A percentile compares a stretch with the other conserved stretches of the same genome.
Evolutionary conservation across 2,888 invertebrate species (phyloP).

Genomic region (Strigamia maritima): DNA sequence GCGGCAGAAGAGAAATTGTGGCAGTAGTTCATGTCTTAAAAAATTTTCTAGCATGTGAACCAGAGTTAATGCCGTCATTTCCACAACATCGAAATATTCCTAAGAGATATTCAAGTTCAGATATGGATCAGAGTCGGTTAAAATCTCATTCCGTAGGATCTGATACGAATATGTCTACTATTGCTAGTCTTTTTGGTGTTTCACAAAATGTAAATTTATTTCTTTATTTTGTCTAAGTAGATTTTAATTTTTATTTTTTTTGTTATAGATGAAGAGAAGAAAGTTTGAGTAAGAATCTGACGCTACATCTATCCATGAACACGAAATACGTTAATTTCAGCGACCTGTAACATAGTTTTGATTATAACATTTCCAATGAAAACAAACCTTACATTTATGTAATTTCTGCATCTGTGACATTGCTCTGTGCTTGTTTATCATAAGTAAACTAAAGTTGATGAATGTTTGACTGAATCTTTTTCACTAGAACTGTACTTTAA

Average conservation of each 20-base stretch:
- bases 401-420: too few relatives aligned
- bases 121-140: not conserved
- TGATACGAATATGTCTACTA: not conserved
- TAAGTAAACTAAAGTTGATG: too few relatives aligned
- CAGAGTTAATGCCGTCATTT: conserved; percentile 96
- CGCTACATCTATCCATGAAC: too few relatives aligned
- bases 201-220: conserved; percentile 1
- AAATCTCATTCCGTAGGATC: not conserved
- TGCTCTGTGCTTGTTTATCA: too few relatives aligned
- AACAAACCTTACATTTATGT: too few relatives aligned
- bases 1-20: not conserved
- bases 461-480: too few relatives aligned
- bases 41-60: conserved; percentile 74
- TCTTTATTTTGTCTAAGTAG: not conserved
- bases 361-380: too few relatives aligned
- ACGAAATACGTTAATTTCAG: too few relatives aligned
- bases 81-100: conserved; percentile 86
- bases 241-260: not conserved
- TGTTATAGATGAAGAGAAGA: conserved; percentile 12
- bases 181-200: not conserved
- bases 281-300: conserved; percentile 19
- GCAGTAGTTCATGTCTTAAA: conserved; percentile 31
- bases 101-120: not conserved
- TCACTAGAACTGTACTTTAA: too few relatives aligned
- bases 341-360: too few relatives aligned